Evolutionary conservation across 2,888 invertebrate genomes (phyloP).

Genomic region (Spodoptera picta): DNA sequence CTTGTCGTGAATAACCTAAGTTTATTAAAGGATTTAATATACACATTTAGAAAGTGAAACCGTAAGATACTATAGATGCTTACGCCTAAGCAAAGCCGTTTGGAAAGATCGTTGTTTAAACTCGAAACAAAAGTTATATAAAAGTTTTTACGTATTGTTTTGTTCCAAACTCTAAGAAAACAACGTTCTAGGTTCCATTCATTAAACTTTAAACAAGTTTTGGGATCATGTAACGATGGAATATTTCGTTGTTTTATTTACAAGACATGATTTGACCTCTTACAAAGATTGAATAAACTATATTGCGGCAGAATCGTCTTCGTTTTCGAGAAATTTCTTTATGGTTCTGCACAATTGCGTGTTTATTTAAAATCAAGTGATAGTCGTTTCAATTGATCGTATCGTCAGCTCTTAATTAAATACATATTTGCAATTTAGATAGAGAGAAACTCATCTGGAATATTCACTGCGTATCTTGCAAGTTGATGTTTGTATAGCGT

Average conservation of each 20-base stretch:
- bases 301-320: too few species aligned
- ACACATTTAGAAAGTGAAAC: conserved; percentile 17
- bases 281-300: too few species aligned
- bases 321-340: too few species aligned
- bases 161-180: conserved; percentile 8
- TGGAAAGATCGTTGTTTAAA: conserved; percentile 21
- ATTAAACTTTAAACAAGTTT: conserved; percentile 43
- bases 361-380: too few species aligned
- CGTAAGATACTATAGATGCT: conserved; percentile 10
- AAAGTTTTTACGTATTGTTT: conserved; percentile 19
- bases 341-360: too few species aligned
- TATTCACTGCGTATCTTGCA: conserved; percentile 2
- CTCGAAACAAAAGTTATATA: conserved; percentile 6
- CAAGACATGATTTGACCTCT: too few species aligned
- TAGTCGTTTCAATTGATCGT: too few species aligned
- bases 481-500: neutral
- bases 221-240: conserved; percentile 17
- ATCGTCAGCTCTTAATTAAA: neutral
- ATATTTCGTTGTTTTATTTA: conserved; percentile 15
- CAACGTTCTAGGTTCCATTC: conserved; percentile 13
- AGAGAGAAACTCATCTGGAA: conserved; percentile 13
- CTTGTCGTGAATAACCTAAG: conserved; percentile 42
- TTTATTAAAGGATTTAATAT: conserved; percentile 26
- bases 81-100: conserved; percentile 8
- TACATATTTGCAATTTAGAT: conserved; percentile 16